Conservation (phyloP, 2,797 vertebrate genomes). For the Neopelma chrysocephalum region DNA sequence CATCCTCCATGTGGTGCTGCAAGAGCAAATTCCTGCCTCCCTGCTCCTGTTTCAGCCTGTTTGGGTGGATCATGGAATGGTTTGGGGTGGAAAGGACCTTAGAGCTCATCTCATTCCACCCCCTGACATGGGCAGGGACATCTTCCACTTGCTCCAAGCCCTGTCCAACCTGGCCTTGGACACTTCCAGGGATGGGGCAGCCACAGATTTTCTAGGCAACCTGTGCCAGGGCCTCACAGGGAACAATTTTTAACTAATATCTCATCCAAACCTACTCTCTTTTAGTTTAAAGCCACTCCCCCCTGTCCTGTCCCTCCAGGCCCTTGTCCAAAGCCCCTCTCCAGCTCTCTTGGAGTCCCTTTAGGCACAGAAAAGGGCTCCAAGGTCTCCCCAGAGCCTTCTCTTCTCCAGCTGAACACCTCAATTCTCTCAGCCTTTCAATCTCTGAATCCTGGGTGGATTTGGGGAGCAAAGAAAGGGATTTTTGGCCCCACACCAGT, state of each 20-base stretch:
- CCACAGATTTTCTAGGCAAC: background rate
- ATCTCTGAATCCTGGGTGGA: background rate
- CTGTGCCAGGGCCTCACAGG: background rate
- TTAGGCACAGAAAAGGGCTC: background rate
- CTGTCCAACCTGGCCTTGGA: background rate
- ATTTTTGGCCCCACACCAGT: background rate
- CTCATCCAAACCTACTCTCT: background rate
- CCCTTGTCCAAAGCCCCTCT: background rate
- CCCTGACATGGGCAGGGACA: background rate
- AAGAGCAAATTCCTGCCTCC: background rate
- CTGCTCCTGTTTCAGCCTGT: accelerated
- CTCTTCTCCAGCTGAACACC: background rate
- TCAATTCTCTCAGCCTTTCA: background rate
- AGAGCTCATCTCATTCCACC: accelerated
- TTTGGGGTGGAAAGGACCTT: background rate
- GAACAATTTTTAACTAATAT: background rate
- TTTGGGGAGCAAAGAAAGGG: background rate
- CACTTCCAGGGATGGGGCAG: background rate
- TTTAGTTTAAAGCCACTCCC: background rate
- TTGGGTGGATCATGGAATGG: background rate
- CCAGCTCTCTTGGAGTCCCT: background rate
- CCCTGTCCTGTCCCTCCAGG: background rate
- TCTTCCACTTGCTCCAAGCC: background rate
- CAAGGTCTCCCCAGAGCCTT: background rate
- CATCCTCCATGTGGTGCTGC: background rate